A percentile compares a stretch with the other conserved stretches of the same genome.
Conservation (phyloP, 2,888 invertebrate genomes). For the Taenaris catops region DNA sequence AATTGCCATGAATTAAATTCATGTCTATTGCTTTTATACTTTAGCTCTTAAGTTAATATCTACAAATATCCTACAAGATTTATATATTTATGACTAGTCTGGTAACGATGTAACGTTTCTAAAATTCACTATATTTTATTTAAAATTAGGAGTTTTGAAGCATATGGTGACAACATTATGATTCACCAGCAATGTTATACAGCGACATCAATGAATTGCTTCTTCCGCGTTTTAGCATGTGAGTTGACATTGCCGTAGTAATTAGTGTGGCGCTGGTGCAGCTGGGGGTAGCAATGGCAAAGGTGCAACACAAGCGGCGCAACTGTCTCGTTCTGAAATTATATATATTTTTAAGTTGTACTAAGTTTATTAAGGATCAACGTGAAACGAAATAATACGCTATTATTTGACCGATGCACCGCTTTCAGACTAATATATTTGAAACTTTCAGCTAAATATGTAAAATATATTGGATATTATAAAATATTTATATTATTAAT, state of each 20-base stretch:
- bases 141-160: conserved; percentile 1
- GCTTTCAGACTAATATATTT: too few relatives aligned
- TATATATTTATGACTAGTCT: conserved; percentile 14
- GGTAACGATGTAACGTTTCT: conserved; percentile 1
- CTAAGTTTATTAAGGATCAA: too few relatives aligned
- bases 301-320: conserved; percentile 65
- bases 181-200: too few relatives aligned
- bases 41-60: conserved; percentile 21
- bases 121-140: conserved; percentile 5
- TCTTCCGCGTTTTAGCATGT: too few relatives aligned
- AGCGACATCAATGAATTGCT: too few relatives aligned
- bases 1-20: conserved; percentile 41
- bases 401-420: too few relatives aligned
- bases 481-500: too few relatives aligned
- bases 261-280: conserved; percentile 62
- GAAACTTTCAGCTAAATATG: too few relatives aligned
- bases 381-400: too few relatives aligned
- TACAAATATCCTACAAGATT: conserved; percentile 19
- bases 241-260: too few relatives aligned
- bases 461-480: too few relatives aligned
- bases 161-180: conserved; percentile 12
- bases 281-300: conserved; percentile 57
- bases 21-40: conserved; percentile 33
- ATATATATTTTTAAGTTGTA: too few relatives aligned
- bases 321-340: conserved; percentile 62